These are phyloP conservation scores for Eilema caniola DNA, from an alignment of 2,888 invertebrate species.

Conservation along the genomic window DNA sequence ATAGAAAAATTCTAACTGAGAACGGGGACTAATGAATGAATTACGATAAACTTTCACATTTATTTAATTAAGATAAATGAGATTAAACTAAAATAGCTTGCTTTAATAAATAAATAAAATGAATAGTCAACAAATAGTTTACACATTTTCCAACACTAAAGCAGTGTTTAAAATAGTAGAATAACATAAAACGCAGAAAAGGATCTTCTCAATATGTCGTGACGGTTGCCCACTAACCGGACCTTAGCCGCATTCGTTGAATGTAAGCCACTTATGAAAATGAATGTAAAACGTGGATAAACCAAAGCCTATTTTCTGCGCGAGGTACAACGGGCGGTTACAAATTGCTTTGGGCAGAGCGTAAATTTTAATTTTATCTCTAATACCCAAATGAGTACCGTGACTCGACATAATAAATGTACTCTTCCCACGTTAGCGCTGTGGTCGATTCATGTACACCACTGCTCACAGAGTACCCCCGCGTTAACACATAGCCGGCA, in stretches of 20 bases:
- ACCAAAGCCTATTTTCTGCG: conserved; percentile 86
- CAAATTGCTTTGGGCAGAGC: conserved; percentile 87
- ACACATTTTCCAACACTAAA: neutral
- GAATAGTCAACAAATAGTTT: neutral
- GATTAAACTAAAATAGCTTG: too few species aligned
- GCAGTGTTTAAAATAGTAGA: conserved; percentile 11
- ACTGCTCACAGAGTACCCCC: conserved; percentile 37
- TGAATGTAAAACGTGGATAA: conserved; percentile 84
- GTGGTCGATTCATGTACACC: conserved; percentile 66
- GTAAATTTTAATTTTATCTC: conserved; percentile 87
- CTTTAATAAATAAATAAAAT: too few species aligned
- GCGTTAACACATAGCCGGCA: conserved; percentile 49
- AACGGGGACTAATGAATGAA: too few species aligned
- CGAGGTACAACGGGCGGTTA: conserved; percentile 84
- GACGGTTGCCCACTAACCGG: conserved; percentile 48
- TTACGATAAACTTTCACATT: neutral
- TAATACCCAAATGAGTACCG: conserved; percentile 86
- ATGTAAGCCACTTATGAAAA: conserved; percentile 85
- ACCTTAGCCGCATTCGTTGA: conserved; percentile 64
- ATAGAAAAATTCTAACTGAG: too few species aligned
- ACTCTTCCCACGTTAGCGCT: conserved; percentile 81
- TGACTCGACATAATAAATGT: conserved; percentile 86
- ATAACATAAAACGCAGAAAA: conserved; percentile 27
- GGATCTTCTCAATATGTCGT: conserved; percentile 41
- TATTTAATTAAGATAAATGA: neutral